Base-by-base conservation (phyloP, 2,113 vertebrate genomes). In the Ptychochromis oligacanthus region DNA sequence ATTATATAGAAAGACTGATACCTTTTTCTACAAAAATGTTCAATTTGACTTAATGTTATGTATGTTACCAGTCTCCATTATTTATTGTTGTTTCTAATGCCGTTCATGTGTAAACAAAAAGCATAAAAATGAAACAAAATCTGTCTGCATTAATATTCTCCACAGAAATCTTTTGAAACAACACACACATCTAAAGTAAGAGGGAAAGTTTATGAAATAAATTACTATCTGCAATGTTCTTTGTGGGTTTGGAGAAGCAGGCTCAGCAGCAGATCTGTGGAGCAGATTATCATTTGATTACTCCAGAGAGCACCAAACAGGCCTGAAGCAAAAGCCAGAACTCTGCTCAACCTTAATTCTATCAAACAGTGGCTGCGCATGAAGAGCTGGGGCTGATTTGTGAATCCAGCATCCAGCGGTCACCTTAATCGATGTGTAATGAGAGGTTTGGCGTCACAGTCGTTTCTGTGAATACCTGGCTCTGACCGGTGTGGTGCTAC, bases 201-300 rank as follows among this genome's bases (percentile, higher is more conserved):
- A 54, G 67, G n/a, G 46, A 31, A 34, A 43, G 26, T 20, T 34
- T 72, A 54, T 72, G 46, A 72, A 72, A 54, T 34, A 54, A 34
- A 54, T n/a, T 46, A 1, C 46, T 54, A 58, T 46, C 52, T 0
- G 58, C 22, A 65, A 13, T 59, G 38, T 57, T 58, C 22, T 75
- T 34, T 46, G 54, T 62, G 59, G 59, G 75, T 38, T 75, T 17
- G 31, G 34, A 62, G 38, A 72, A 76, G 11, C 17, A 88, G 28
- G 28, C 46, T 52, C 65, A 62, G 65, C 4, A 36, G 79, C 76
- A 62, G 80, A 82, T 70, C 59, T 34, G 60, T 34, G 43, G 17
- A 67, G 60, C 79, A 79, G 76, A 88, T 79, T 38, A 61, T 82
- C 28, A 17, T 59, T 75, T 65, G 72, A 60, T 75, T 60, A 88